These are phyloP conservation scores for Cryptomyrus ogoouensis DNA, from an alignment of 2,113 vertebrate species.

Conservation along the genomic window DNA sequence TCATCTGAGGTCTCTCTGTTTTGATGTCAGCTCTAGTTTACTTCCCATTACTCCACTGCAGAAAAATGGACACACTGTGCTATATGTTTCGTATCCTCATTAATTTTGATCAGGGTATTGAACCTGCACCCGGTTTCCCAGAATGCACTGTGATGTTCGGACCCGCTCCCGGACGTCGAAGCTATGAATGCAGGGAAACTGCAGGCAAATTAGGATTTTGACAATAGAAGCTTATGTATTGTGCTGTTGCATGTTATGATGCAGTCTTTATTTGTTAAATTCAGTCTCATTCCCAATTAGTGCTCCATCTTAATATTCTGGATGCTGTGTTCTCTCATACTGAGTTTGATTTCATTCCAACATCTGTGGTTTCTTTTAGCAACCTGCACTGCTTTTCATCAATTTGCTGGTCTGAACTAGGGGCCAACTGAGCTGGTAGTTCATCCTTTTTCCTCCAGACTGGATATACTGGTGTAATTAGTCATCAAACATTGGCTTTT, in stretches of 20 bases:
- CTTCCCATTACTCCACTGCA: not conserved
- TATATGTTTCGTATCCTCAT: not conserved
- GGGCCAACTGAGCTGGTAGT: not conserved
- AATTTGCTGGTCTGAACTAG: not conserved
- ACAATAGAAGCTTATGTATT: not conserved
- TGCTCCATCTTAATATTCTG: not conserved
- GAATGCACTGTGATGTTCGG: not conserved
- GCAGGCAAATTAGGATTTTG: not conserved
- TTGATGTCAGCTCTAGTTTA: not conserved
- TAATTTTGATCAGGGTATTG: not conserved
- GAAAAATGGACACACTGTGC: not conserved
- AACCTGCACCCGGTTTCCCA: not conserved
- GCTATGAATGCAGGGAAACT: not conserved
- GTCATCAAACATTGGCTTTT: not conserved
- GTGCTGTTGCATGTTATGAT: not conserved
- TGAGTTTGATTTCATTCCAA: not conserved
- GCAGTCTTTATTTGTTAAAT: not conserved
- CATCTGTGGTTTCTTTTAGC: not conserved
- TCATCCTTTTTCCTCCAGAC: not conserved
- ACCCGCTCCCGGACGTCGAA: not conserved
- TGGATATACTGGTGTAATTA: not conserved
- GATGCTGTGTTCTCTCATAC: not conserved
- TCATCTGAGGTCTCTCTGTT: not conserved
- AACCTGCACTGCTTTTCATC: not conserved
- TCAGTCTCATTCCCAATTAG: not conserved